Conservation (phyloP, 2,113 vertebrate genomes). For the Burhinus bistriatus region DNA sequence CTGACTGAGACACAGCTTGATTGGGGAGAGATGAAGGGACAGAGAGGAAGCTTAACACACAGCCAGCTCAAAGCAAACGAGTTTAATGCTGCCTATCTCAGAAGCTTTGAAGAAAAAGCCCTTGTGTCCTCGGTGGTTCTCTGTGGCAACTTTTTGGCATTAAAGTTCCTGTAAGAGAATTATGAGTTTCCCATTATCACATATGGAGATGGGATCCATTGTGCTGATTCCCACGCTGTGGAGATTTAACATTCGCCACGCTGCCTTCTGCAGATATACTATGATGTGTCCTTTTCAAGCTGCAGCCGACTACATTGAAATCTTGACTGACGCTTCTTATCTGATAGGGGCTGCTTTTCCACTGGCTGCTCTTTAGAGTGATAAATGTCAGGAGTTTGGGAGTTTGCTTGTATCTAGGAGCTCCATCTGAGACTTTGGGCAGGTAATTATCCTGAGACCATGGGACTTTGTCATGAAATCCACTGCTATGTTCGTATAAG, state of each 20-base stretch:
- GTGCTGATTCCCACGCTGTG: slow-evolving; percentile 40
- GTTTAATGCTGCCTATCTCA: slow-evolving; percentile 32
- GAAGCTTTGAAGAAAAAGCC: slow-evolving; percentile 51
- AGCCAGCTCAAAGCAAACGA: not conserved
- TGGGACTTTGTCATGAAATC: slow-evolving; percentile 51
- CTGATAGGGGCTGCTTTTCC: slow-evolving; percentile 52
- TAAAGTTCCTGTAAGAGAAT: slow-evolving; percentile 40
- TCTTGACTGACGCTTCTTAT: slow-evolving; percentile 72
- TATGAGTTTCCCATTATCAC: slow-evolving; percentile 47
- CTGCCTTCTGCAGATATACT: slow-evolving; percentile 41
- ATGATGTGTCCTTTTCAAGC: slow-evolving; percentile 67
- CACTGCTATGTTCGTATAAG: not conserved
- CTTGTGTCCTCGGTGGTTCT: slow-evolving; percentile 9
- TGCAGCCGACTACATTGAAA: slow-evolving; percentile 25
- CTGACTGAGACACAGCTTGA: slow-evolving; percentile 46
- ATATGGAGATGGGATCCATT: slow-evolving; percentile 58
- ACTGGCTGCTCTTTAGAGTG: slow-evolving; percentile 55
- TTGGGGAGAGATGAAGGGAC: slow-evolving; percentile 36
- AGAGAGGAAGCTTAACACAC: slow-evolving; percentile 29
- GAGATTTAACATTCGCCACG: slow-evolving; percentile 39
- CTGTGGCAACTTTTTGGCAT: slow-evolving; percentile 48
- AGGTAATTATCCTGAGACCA: slow-evolving; percentile 66
- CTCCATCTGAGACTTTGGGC: slow-evolving; percentile 57
- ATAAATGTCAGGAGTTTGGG: slow-evolving; percentile 71
- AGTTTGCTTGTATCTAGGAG: slow-evolving; percentile 55